Evolutionary conservation across 2,797 vertebrate genomes (phyloP).

Genomic region (Tragelaphus eurycerus): DNA sequence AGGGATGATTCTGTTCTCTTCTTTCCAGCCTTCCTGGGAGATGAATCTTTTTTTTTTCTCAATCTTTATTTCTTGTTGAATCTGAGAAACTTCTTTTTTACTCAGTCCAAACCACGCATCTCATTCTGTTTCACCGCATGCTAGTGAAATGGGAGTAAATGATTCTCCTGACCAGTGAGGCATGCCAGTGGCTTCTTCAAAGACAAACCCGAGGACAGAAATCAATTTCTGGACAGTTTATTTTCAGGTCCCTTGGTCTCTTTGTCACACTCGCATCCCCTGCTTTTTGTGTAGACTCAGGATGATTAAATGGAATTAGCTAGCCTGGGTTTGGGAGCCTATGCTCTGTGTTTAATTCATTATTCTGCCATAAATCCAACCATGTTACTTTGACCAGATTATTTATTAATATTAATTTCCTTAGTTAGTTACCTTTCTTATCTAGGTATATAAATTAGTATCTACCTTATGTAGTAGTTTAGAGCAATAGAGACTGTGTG

Average conservation of each 20-base stretch:
- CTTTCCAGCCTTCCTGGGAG: conserved; percentile 53
- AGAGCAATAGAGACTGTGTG: not conserved
- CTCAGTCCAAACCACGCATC: conserved; percentile 8
- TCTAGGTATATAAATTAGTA: not conserved
- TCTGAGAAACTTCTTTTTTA: conserved; percentile 15
- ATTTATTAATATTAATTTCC: not conserved
- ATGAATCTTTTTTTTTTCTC: not conserved
- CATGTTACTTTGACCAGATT: not conserved
- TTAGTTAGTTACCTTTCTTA: not conserved
- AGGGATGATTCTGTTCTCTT: not conserved
- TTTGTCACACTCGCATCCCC: not conserved
- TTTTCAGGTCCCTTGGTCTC: not conserved
- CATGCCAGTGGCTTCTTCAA: not conserved
- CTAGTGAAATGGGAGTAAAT: not conserved
- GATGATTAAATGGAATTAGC: not conserved
- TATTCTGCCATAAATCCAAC: not conserved
- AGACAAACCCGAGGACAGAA: not conserved
- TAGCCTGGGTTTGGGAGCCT: not conserved
- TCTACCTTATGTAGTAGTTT: not conserved
- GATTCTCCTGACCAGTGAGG: not conserved
- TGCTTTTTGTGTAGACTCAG: not conserved
- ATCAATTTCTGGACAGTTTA: not conserved
- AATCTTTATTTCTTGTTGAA: conserved; percentile 37
- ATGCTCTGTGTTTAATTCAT: not conserved
- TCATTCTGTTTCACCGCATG: not conserved